phyloP scores from a whole-genome alignment of 2,113 vertebrate species.

The Macquaria ambigua region DNA sequence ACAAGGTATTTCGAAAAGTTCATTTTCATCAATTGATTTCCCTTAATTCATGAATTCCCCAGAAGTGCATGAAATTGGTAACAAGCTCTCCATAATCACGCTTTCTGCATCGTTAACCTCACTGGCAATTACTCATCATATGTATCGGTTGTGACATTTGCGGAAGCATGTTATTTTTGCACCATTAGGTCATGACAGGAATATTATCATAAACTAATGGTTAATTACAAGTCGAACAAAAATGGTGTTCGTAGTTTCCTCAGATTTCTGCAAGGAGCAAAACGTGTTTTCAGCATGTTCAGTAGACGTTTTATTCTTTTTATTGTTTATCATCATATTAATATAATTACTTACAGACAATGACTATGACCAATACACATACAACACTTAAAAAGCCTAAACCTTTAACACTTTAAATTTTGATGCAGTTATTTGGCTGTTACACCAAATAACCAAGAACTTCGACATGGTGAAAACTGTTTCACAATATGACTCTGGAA shows the following conservation, averaged over 20 bases:
- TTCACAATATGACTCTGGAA: neutral
- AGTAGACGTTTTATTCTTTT: neutral
- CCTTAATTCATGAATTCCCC: slow-evolving; percentile 69
- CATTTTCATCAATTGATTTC: slow-evolving; percentile 80
- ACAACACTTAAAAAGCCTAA: neutral
- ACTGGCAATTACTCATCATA: slow-evolving; percentile 69
- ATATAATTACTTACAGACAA: neutral
- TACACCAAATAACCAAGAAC: slow-evolving; percentile 1
- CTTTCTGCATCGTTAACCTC: slow-evolving; percentile 76
- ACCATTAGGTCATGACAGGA: slow-evolving; percentile 72
- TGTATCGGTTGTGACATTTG: slow-evolving; percentile 72
- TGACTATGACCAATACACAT: neutral
- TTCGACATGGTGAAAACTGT: neutral
- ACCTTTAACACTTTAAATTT: neutral
- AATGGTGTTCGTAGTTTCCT: slow-evolving; percentile 10
- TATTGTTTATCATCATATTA: neutral
- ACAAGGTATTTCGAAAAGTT: slow-evolving; percentile 78
- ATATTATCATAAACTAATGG: slow-evolving; percentile 66
- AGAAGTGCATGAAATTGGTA: slow-evolving; percentile 75
- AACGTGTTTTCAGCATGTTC: neutral
- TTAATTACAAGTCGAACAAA: slow-evolving; percentile 56
- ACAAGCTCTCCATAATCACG: slow-evolving; percentile 70
- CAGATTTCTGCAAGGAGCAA: slow-evolving; percentile 18
- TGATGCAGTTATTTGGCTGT: neutral
- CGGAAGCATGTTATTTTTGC: slow-evolving; percentile 75